A percentile compares a stretch with the other conserved stretches of the same genome.
Evolutionary conservation across 2,797 vertebrate species (phyloP).

Genomic region (Anas bernieri): DNA sequence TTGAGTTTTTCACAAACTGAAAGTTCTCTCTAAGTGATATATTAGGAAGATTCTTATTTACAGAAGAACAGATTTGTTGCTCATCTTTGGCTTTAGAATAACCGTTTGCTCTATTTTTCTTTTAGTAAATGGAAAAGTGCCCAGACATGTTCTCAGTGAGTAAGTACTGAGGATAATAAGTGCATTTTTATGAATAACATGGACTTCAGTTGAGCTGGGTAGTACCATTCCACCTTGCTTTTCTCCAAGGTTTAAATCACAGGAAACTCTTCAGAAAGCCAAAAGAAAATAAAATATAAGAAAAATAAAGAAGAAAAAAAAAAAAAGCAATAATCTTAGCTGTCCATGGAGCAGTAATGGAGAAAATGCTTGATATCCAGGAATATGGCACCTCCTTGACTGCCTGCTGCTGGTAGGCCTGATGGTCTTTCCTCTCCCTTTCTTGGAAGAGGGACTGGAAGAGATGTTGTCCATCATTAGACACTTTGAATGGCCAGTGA

Average conservation of each 20-base stretch:
- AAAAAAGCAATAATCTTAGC: not conserved
- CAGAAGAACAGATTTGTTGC: not conserved
- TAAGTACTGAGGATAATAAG: not conserved
- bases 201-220: not conserved
- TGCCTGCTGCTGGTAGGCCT: not conserved
- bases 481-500: not conserved
- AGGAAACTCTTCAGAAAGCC: not conserved
- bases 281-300: not conserved
- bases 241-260: not conserved
- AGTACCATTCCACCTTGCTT: not conserved
- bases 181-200: not conserved
- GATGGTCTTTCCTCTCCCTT: not conserved
- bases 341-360: rapidly evolving
- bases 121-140: not conserved
- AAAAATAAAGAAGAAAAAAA: too few species aligned
- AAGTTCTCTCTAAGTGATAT: not conserved
- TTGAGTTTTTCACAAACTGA: not conserved
- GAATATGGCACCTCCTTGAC: not conserved
- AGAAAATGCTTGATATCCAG: not conserved
- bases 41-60: slow-evolving; percentile 25
- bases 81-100: not conserved
- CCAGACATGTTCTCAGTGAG: not conserved
- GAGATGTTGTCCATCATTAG: not conserved
- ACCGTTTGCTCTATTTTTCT: not conserved
- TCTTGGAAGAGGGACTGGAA: not conserved